Evolutionary conservation across 2,888 invertebrate genomes (phyloP).

Genomic region (Melinopterus prodromus): DNA sequence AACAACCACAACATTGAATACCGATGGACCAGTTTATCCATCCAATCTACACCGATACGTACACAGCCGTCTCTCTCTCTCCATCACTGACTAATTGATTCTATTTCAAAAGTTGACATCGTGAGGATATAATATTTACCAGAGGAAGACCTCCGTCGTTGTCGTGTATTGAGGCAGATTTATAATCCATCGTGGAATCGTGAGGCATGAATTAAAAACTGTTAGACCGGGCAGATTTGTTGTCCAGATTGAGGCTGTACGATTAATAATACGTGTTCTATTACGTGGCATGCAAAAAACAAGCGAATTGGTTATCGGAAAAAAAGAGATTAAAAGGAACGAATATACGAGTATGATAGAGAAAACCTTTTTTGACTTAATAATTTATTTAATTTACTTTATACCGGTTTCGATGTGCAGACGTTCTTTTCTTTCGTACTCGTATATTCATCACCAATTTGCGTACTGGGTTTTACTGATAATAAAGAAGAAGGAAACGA

Average conservation of each 20-base stretch:
- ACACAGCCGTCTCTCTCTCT: conserved; percentile 39
- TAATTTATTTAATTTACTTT: too few species aligned
- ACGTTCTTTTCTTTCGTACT: too few species aligned
- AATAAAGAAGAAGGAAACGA: too few species aligned
- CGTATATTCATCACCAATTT: too few species aligned
- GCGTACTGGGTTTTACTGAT: too few species aligned
- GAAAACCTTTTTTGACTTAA: too few species aligned
- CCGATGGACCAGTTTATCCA: not conserved
- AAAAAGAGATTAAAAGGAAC: not conserved
- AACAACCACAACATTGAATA: not conserved
- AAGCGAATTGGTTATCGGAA: not conserved
- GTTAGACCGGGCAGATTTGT: not conserved
- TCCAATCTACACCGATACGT: not conserved
- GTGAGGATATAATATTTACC: conserved; percentile 4
- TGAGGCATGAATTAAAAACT: not conserved
- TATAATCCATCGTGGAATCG: not conserved
- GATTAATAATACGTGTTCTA: not conserved
- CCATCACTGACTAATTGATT: conserved; percentile 53
- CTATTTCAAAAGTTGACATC: conserved; percentile 52
- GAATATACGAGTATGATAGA: not conserved
- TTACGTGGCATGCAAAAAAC: not conserved
- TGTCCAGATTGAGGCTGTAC: not conserved
- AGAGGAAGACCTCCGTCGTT: not conserved
- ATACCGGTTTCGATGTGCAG: too few species aligned
- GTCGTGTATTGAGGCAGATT: not conserved